Evolutionary conservation across 2,113 vertebrate genomes (phyloP).

Genomic region (Garra rufa): DNA sequence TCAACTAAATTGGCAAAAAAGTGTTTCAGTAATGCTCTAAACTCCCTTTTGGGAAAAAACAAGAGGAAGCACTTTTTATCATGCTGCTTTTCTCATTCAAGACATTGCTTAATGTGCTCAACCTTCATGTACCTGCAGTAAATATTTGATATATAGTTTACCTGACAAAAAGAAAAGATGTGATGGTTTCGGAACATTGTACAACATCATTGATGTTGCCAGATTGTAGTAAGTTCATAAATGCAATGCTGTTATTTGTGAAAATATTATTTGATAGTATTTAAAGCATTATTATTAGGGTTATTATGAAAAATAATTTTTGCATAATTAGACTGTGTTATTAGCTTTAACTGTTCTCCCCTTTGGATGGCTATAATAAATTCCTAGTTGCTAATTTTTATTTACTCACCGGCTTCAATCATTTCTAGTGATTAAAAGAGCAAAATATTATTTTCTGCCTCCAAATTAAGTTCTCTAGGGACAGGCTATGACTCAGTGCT

Average conservation of each 20-base stretch:
- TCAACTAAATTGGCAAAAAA: neutral
- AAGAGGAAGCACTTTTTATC: neutral
- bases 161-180: neutral
- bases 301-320: slow-evolving; percentile 57
- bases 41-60: neutral
- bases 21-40: neutral
- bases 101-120: neutral
- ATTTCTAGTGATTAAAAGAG: slow-evolving; percentile 56
- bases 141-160: neutral
- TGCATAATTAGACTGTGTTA: slow-evolving; percentile 63
- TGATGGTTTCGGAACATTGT: neutral
- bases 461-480: slow-evolving; percentile 49
- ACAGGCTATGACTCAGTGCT: slow-evolving; percentile 20
- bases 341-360: slow-evolving; percentile 67
- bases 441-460: slow-evolving; percentile 46
- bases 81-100: neutral
- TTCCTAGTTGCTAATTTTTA: slow-evolving; percentile 61
- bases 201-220: slow-evolving; percentile 58
- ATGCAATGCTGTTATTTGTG: slow-evolving; percentile 65
- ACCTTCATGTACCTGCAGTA: neutral
- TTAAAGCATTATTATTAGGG: neutral
- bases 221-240: slow-evolving; percentile 59
- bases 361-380: slow-evolving; percentile 56
- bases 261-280: neutral
- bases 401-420: slow-evolving; percentile 68